phyloP scores from a whole-genome alignment of 2,888 invertebrate species.

The Andrena minutula region DNA sequence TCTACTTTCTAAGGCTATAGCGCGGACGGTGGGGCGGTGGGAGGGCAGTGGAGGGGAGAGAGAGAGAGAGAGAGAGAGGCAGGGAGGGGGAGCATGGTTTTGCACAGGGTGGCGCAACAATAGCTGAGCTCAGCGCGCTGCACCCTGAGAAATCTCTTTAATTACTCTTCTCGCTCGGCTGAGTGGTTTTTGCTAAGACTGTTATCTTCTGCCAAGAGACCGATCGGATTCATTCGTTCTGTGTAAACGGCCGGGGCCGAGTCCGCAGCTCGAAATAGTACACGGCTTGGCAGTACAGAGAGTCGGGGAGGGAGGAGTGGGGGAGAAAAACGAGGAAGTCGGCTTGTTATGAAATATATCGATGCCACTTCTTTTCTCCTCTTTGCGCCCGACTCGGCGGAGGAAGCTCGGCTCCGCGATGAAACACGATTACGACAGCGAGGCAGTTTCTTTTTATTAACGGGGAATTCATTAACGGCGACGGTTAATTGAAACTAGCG shows the following conservation, averaged over 20 bases:
- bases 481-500: constrained; percentile 53
- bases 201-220: constrained; percentile 51
- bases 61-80: too few species aligned
- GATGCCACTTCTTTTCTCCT: neutral
- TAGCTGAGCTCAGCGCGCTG: constrained; percentile 41
- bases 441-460: constrained; percentile 58
- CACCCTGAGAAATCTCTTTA: constrained; percentile 61
- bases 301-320: neutral
- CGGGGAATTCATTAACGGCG: constrained; percentile 44
- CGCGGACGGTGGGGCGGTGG: neutral
- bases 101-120: constrained; percentile 46
- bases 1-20: constrained; percentile 51
- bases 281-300: too few species aligned
- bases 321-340: constrained; percentile 2
- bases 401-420: neutral
- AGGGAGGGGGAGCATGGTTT: constrained; percentile 25
- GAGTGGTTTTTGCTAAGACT: constrained; percentile 47
- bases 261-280: neutral
- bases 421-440: constrained; percentile 48
- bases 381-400: neutral
- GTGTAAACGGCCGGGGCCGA: constrained; percentile 22
- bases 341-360: constrained; percentile 45
- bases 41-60: too few species aligned
- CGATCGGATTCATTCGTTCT: constrained; percentile 57
- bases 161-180: constrained; percentile 57